Evolutionary conservation across 2,113 vertebrate genomes (phyloP), one percentile per base, ranked within the genome.

Genomic region (Alethe diademata): DNA sequence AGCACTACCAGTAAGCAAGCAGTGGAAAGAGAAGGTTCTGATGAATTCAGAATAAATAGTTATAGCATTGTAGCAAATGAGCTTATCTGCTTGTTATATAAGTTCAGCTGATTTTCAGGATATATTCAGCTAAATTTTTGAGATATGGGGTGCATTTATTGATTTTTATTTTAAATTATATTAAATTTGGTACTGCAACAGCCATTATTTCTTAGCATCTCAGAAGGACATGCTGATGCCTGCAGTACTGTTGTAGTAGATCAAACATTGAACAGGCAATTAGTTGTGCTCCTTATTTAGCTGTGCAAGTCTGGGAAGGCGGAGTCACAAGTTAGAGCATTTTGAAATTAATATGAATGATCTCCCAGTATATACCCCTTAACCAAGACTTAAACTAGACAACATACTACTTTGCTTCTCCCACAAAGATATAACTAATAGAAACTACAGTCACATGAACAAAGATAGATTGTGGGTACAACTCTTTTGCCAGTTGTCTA

Each of bases 81-180:
- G 28, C 33, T 92, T 81, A 86, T 94, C 45, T 66, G 40, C 35
- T 93, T 56, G 25, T 56, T 56, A 53, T 81, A 7, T 48, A 93
- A 80, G 18, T 87, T 93, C 65, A 95, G 19, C 25, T 73, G 75
- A 89, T 67, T 90, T 86, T 78, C 61, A 66, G 48, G 26, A 50
- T 45, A 19, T 35, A 48, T 65, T 88, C 50, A 83, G 54, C 36
- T 61, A 14, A 19, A 76, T 70, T 94, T 92, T 88, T 86, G 40
- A 87, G 36, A 86, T 66, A 79, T 38, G 20, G 22, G 11, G 33
- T 88, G 31, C 35, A 67, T 88, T 58, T 73, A 65, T 67, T 93
- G 45, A 95, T 92, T 96, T 94, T 88, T 83, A 36, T 81, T 93
- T 91, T 86, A 72, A 92, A 26, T 69, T 61, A 4, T 54, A 87